Evolutionary conservation across 2,113 vertebrate genomes (phyloP).

Genomic region (Thunnus maccoyii): DNA sequence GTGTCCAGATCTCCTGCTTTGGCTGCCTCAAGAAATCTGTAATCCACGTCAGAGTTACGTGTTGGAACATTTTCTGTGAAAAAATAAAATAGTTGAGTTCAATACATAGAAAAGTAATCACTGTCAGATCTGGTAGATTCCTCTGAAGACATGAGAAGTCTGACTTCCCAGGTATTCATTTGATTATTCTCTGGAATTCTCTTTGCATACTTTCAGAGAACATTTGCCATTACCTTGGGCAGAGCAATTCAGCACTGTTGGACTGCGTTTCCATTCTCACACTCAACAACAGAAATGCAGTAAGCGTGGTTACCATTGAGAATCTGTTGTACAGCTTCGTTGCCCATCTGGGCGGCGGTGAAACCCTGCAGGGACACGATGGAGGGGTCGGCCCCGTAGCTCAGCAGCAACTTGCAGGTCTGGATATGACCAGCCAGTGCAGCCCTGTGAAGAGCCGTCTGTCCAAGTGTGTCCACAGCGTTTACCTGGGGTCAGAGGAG

Average conservation of each 20-base stretch:
- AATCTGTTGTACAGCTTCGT: constrained; percentile 98
- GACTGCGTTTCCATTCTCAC: not conserved
- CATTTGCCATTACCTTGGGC: not conserved
- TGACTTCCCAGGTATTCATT: not conserved
- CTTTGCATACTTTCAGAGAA: not conserved
- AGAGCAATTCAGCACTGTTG: not conserved
- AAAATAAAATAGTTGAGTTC: not conserved
- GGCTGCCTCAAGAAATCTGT: constrained; percentile 96
- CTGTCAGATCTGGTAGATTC: not conserved
- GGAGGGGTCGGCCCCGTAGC: constrained; percentile 93
- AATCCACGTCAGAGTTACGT: constrained; percentile 97
- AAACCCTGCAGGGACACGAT: constrained; percentile 98
- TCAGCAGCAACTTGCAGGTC: constrained; percentile 95
- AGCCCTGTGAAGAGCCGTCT: constrained; percentile 95
- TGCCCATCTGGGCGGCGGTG: constrained; percentile 98
- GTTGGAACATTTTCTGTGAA: constrained; percentile 94
- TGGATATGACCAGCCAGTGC: constrained; percentile 96
- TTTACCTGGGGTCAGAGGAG: constrained; percentile 88
- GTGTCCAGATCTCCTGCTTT: constrained; percentile 99
- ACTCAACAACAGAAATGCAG: not conserved
- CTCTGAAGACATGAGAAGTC: not conserved
- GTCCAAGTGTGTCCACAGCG: constrained; percentile 95
- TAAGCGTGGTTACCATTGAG: constrained; percentile 88
- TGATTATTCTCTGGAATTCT: not conserved
- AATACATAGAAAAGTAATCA: not conserved